These are phyloP conservation scores for Cochlearius cochlearius DNA, from an alignment of 2,113 vertebrate genomes.

Conservation along the genomic window DNA sequence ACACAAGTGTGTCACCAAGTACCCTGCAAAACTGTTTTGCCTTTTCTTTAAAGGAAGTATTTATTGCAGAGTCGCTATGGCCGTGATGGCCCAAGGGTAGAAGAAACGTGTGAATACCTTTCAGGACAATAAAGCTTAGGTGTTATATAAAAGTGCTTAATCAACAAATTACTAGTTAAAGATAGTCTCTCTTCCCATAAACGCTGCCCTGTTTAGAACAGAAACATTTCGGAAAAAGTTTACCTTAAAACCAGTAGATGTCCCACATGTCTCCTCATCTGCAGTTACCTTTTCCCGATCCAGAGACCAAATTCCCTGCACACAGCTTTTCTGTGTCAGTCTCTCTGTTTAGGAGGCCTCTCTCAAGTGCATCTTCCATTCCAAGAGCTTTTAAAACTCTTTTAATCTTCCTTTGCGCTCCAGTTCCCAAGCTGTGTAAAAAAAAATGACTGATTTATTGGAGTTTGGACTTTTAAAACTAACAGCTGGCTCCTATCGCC, in stretches of 20 bases:
- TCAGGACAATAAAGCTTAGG: not conserved
- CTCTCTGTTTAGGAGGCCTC: not conserved
- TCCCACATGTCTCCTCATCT: not conserved
- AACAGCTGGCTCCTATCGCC: not conserved
- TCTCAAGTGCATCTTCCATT: not conserved
- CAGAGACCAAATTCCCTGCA: not conserved
- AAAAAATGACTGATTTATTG: not conserved
- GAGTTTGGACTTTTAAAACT: not conserved
- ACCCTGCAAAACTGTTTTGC: not conserved
- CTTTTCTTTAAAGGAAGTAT: not conserved
- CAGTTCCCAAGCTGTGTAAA: not conserved
- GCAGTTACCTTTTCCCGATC: not conserved
- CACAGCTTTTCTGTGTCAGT: not conserved
- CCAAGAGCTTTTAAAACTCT: not conserved
- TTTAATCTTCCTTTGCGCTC: not conserved
- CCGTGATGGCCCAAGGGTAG: not conserved
- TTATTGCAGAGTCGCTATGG: not conserved
- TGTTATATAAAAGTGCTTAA: not conserved
- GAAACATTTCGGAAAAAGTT: not conserved
- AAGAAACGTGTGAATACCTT: not conserved
- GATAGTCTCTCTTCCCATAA: not conserved
- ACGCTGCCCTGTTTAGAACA: not conserved
- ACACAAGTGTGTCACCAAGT: not conserved
- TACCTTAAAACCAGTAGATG: not conserved
- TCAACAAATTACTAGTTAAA: not conserved